Evolutionary conservation across 2,888 invertebrate genomes (phyloP).

Genomic region (Iselma pallidipennis): DNA sequence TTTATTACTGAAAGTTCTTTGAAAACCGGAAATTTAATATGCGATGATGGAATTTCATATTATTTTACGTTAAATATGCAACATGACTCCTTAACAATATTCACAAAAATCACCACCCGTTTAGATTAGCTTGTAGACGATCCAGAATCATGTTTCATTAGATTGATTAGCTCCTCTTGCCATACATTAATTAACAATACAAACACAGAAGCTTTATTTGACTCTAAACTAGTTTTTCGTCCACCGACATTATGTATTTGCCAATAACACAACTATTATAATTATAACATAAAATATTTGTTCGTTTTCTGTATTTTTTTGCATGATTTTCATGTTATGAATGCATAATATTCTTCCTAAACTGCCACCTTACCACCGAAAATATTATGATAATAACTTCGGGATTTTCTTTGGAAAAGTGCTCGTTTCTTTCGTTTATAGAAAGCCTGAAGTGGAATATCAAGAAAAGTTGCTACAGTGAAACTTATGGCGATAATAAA

Average conservation of each 20-base stretch:
- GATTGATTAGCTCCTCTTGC: slow-evolving; percentile 26
- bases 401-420: slow-evolving; percentile 33
- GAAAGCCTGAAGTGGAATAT: slow-evolving; percentile 3
- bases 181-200: slow-evolving; percentile 24
- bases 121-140: not conserved
- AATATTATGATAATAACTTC: slow-evolving; percentile 39
- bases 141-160: slow-evolving; percentile 22
- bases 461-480: slow-evolving; percentile 17
- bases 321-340: slow-evolving; percentile 30
- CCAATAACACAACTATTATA: not conserved
- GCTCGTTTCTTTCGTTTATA: slow-evolving; percentile 22
- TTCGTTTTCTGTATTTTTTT: not conserved
- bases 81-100: not conserved
- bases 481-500: slow-evolving; percentile 33
- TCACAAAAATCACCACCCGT: not conserved
- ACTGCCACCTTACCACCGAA: slow-evolving; percentile 17
- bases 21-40: not conserved
- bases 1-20: not conserved
- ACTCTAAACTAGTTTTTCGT: slow-evolving; percentile 8
- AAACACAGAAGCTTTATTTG: slow-evolving; percentile 26
- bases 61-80: not conserved
- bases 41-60: not conserved
- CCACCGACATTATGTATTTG: not conserved
- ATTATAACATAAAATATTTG: slow-evolving; percentile 11
- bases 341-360: slow-evolving; percentile 34